Evolutionary conservation across 1,140 invertebrate species (phyloP).

Genomic region (Sipha flava): DNA sequence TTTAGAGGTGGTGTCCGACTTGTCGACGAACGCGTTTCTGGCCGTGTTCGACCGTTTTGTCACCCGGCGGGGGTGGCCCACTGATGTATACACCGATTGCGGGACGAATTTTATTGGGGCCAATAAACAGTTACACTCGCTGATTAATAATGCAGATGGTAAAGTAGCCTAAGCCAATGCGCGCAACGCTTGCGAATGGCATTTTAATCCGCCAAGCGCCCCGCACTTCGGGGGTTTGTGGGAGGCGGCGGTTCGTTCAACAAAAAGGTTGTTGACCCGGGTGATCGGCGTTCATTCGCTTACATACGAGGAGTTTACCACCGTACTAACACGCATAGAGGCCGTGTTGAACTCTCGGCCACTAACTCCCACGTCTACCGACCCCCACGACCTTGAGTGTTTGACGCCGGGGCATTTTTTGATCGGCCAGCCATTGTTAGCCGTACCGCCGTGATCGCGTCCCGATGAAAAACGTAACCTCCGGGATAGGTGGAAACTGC

Average conservation of each 20-base stretch:
- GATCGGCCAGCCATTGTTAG: constrained; percentile 40
- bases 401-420: constrained; percentile 40
- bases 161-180: neutral
- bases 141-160: neutral
- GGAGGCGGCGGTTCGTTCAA: no score
- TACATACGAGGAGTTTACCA: constrained; percentile 38
- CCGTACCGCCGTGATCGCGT: constrained; percentile 40
- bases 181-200: constrained; percentile 32
- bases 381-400: constrained; percentile 41
- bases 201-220: constrained; percentile 40
- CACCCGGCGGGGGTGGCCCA: constrained; percentile 41
- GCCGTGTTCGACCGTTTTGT: constrained; percentile 44
- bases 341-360: no score
- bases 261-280: no score
- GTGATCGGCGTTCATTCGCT: constrained; percentile 27
- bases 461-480: constrained; percentile 31
- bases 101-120: constrained; percentile 44
- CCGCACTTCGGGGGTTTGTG: constrained; percentile 42
- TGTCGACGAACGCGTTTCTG: constrained; percentile 44
- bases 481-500: constrained; percentile 35
- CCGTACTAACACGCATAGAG: no score
- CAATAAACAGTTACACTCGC: neutral
- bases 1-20: constrained; percentile 43
- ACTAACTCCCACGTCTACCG: no score
- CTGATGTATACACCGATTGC: constrained; percentile 41